A percentile compares a stretch with the other conserved stretches of the same genome.
Evolutionary conservation across 2,113 vertebrate genomes (phyloP).

Genomic region (Micronisus gabar): DNA sequence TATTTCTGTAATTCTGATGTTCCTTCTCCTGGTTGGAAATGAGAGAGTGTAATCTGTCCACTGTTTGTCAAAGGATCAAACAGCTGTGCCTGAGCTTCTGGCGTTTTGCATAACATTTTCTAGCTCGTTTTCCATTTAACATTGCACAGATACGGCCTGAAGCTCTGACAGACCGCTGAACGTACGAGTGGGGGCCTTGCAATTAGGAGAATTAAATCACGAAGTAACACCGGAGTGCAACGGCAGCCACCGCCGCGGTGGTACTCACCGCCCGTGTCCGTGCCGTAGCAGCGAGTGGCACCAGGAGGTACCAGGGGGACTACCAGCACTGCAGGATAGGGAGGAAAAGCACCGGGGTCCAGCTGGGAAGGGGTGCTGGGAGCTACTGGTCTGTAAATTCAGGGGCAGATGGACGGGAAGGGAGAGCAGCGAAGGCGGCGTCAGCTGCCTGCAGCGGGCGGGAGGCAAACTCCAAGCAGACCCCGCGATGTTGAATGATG

Average conservation of each 20-base stretch:
- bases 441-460: rapidly evolving
- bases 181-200: not conserved
- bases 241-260: not conserved
- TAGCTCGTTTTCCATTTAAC: not conserved
- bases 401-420: not conserved
- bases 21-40: not conserved
- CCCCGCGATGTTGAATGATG: rapidly evolving
- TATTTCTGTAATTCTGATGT: not conserved
- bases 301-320: not conserved
- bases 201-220: not conserved
- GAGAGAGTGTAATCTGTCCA: rapidly evolving
- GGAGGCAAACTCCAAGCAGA: not conserved
- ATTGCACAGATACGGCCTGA: not conserved
- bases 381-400: not conserved
- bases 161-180: not conserved
- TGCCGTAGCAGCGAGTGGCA: rapidly evolving
- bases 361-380: not conserved
- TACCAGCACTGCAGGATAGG: rapidly evolving
- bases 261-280: rapidly evolving
- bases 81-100: not conserved
- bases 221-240: rapidly evolving
- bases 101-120: not conserved
- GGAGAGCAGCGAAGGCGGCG: rapidly evolving
- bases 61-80: not conserved
- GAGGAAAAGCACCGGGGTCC: not conserved